A percentile compares a stretch with the other conserved stretches of the same genome.
Conservation (phyloP, 2,113 vertebrate species). For the Dipodomys stephensi region DNA sequence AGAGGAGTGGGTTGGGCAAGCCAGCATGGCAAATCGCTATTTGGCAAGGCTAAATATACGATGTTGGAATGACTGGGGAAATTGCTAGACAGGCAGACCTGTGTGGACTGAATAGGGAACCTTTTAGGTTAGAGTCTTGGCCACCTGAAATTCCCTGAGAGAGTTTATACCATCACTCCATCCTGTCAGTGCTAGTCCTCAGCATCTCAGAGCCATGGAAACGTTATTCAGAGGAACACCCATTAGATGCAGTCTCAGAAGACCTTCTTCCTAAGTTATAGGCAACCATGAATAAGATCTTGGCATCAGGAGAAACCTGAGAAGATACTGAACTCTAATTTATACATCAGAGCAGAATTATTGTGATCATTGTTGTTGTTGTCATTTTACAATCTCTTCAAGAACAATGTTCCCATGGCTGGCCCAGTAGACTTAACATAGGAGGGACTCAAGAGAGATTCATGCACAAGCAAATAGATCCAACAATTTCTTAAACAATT, state of each 20-base stretch:
- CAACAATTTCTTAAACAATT: not conserved
- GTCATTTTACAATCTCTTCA: not conserved
- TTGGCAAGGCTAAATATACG: not conserved
- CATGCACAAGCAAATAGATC: not conserved
- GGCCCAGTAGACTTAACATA: not conserved
- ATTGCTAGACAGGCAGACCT: not conserved
- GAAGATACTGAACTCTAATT: constrained; percentile 22
- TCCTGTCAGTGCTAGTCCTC: not conserved
- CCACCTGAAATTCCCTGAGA: not conserved
- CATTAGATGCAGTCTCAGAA: not conserved
- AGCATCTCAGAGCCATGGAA: not conserved
- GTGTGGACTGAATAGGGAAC: not conserved
- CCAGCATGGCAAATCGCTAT: not conserved
- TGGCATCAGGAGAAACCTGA: constrained; percentile 23
- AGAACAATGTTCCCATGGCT: not conserved
- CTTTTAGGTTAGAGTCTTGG: not conserved
- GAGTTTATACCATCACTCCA: not conserved
- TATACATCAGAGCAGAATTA: not conserved
- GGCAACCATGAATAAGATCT: not conserved
- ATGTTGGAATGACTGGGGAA: not conserved
- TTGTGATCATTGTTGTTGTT: no score
- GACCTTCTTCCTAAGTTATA: not conserved
- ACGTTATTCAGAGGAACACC: not conserved
- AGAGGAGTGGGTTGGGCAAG: not conserved
- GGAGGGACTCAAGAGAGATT: not conserved